phyloP scores from a whole-genome alignment of 2,797 vertebrate species.

The Squalus acanthias region DNA sequence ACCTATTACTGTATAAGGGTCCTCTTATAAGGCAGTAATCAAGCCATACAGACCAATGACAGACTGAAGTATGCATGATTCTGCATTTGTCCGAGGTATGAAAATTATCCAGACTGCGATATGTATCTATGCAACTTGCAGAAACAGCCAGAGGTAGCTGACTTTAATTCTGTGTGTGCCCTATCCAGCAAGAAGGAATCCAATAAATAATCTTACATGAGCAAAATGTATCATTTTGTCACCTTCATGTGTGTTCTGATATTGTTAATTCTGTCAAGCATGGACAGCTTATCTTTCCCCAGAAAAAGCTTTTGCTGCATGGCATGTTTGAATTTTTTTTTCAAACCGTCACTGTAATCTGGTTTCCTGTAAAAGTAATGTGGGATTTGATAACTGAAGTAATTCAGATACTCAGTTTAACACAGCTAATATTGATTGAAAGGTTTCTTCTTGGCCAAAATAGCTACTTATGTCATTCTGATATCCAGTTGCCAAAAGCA shows the following conservation, averaged over 20 bases:
- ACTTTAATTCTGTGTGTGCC: not conserved
- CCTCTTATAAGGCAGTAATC: not conserved
- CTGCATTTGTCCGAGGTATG: not conserved
- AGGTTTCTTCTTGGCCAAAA: not conserved
- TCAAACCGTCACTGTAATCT: not conserved
- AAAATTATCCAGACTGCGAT: not conserved
- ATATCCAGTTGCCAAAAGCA: not conserved
- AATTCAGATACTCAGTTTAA: not conserved
- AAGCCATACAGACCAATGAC: not conserved
- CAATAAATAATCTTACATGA: not conserved
- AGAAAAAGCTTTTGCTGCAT: not conserved
- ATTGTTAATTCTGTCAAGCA: not conserved
- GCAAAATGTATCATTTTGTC: not conserved
- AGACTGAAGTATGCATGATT: not conserved
- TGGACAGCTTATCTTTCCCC: not conserved
- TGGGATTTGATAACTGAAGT: not conserved
- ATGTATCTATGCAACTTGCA: not conserved
- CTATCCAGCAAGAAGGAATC: not conserved
- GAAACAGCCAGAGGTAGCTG: not conserved
- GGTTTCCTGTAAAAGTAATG: not conserved
- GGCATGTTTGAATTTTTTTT: not conserved
- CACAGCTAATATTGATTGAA: not conserved
- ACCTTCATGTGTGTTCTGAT: not conserved
- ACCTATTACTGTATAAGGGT: not conserved
- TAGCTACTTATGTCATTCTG: not conserved